Evolutionary conservation across 1,140 invertebrate species (phyloP), one percentile per base, ranked within the genome.

Genomic region (Aphaenogaster rudis): DNA sequence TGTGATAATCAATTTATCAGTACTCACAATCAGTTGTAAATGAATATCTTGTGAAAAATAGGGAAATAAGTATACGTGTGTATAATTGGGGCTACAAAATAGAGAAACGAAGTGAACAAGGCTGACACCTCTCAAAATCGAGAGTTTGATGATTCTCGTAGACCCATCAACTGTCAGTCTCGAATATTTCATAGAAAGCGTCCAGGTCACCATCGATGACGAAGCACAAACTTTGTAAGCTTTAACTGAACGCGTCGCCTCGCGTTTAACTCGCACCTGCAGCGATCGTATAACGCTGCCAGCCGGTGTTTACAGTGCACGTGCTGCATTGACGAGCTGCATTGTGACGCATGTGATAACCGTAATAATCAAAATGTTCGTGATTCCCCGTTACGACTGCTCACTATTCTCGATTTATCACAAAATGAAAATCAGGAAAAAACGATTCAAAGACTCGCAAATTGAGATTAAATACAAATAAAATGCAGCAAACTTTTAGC

Each of bases 181-280:
- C 67, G n/a, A 71, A 61, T n/a, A 36, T 36, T 21, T 74, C 36
- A 48, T 11, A 15, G 33, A 48, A 48, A 36, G n/a, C 17, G 21
- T 33, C 21, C 21, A 54, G 52, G 36, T 71, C 71, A 76, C 67
- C 61, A 69, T 74, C 54, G 74, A 89, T 63, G 79, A 57, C 39
- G 39, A 82, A 86, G 88, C 52, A 76, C 77, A 86, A 88, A 87
- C 71, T 88, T 72, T 78, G 63, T 82, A 59, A 88, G 67, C 61
- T 57, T 48, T 50, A 57, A 42, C 52, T 15, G 50, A 88, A 64
- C 86, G 52, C 42, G 74, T 45, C 63, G n/a, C n/a, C 17, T 78
- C 54, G 64, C 78, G 82, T 88, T 90, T 78, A 78, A 76, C 77
- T 81, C 86, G 72, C 84, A 88, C 71, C 84, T 78, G 84, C 87